phyloP scores from a whole-genome alignment of 2,113 vertebrate species.

The Eulacestoma nigropectus region DNA sequence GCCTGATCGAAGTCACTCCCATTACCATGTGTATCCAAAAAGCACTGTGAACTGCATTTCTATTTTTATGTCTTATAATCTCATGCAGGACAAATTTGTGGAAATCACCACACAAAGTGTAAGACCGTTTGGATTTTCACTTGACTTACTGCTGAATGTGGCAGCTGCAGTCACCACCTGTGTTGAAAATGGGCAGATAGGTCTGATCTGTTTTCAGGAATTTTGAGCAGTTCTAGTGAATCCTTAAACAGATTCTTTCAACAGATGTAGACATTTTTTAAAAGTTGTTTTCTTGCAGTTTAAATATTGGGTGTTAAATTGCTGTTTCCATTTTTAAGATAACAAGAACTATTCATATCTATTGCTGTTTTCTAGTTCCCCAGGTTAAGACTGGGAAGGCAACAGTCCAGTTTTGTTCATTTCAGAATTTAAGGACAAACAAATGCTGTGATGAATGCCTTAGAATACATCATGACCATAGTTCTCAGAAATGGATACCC shows the following conservation, averaged over 20 bases:
- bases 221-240: not conserved
- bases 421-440: not conserved
- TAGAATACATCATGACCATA: not conserved
- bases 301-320: not conserved
- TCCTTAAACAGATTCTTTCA: not conserved
- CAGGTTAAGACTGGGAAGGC: not conserved
- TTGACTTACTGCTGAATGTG: not conserved
- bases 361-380: not conserved
- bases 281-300: not conserved
- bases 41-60: not conserved
- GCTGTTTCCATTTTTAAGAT: not conserved
- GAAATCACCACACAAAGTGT: not conserved
- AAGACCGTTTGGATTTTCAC: not conserved
- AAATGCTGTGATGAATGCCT: not conserved
- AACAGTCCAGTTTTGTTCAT: not conserved
- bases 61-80: not conserved
- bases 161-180: accelerated
- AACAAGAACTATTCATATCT: not conserved
- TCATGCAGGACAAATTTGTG: not conserved
- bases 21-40: not conserved
- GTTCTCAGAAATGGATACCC: not conserved
- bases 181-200: not conserved
- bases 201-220: not conserved
- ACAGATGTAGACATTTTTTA: not conserved
- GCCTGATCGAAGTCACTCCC: not conserved